These are phyloP conservation scores for Cavia aperea DNA, from an alignment of 2,113 vertebrate species.

Conservation along the genomic window DNA sequence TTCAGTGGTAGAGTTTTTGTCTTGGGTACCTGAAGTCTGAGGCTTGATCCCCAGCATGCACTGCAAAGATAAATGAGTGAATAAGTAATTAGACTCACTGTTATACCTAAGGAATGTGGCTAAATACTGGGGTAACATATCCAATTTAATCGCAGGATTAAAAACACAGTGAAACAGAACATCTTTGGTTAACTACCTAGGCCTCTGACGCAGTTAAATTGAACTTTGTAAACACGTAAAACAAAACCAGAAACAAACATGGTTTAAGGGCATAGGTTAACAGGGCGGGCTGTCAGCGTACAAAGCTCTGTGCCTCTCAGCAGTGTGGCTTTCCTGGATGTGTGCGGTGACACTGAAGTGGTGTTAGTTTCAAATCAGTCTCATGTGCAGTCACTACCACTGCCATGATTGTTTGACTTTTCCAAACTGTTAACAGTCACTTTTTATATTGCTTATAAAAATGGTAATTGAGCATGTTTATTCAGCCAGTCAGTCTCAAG, in stretches of 20 bases:
- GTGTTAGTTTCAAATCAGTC: not conserved
- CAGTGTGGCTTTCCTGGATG: not conserved
- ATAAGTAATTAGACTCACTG: constrained; percentile 36
- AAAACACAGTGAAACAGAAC: not conserved
- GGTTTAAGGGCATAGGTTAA: not conserved
- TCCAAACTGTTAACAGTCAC: constrained; percentile 22
- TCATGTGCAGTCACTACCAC: not conserved
- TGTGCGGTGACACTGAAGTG: not conserved
- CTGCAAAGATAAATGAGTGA: not conserved
- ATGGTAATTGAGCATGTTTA: constrained; percentile 55
- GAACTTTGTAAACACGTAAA: not conserved
- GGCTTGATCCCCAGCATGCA: not conserved
- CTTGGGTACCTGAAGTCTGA: not conserved
- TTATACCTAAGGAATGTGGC: not conserved
- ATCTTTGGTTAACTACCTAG: not conserved
- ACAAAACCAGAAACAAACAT: not conserved
- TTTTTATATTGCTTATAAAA: constrained; percentile 57
- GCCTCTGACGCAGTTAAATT: not conserved
- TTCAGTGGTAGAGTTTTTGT: not conserved
- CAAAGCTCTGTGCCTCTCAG: too few relatives aligned
- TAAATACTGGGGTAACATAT: not conserved
- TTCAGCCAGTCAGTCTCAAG: constrained; percentile 49
- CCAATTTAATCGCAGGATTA: not conserved
- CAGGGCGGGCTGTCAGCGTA: not conserved
- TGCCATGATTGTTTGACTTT: constrained; percentile 17